Conservation (phyloP, 53 echinoderm and acorn worm genomes). For the Actinopyga echinites region DNA sequence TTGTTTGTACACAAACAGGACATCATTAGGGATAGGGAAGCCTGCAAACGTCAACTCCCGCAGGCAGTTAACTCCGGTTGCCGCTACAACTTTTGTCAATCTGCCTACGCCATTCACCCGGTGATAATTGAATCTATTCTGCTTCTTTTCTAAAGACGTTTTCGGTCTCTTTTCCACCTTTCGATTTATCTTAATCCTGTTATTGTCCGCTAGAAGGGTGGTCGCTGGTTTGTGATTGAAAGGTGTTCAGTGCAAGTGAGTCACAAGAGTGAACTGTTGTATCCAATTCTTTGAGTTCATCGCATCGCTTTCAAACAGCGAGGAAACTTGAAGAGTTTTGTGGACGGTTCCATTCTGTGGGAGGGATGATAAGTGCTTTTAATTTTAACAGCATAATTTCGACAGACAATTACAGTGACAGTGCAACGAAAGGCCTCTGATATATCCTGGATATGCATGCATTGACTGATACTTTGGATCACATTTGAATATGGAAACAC, state of each 20-base stretch:
- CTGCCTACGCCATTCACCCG: background rate
- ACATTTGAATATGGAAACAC: no score
- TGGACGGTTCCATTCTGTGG: no score
- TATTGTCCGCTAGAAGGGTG: constrained; percentile 13
- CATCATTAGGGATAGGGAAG: constrained; percentile 26
- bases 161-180: background rate
- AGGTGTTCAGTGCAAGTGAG: background rate
- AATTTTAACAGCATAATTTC: no score
- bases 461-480: no score
- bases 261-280: background rate
- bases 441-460: no score
- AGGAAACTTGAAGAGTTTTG: no score
- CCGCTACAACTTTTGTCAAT: constrained; percentile 20
- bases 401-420: no score
- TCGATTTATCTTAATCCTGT: background rate
- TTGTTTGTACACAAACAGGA: constrained; percentile 21
- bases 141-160: background rate
- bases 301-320: no score
- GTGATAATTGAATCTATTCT: constrained; percentile 35
- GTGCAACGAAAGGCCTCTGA: no score
- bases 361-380: no score
- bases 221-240: background rate
- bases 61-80: constrained; percentile 22
- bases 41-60: background rate
- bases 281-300: no score